Conservation (phyloP, 1,140 invertebrate species). For the Papilio helenus region DNA sequence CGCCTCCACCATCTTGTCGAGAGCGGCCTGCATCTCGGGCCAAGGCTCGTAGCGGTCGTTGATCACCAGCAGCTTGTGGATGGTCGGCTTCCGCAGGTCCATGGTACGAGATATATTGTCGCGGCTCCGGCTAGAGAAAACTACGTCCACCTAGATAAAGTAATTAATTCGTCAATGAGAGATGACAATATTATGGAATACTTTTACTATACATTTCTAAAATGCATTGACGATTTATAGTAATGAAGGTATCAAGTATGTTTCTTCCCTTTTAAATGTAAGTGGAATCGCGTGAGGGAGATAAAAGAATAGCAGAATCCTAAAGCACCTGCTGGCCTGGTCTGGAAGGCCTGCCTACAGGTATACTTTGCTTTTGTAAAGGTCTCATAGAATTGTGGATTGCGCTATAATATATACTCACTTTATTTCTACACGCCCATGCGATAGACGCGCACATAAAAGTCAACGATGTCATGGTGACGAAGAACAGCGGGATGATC, state of each 20-base stretch:
- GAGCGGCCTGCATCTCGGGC: conserved; percentile 71
- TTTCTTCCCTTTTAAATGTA: too few relatives aligned
- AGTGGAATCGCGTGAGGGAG: too few relatives aligned
- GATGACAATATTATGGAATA: not conserved
- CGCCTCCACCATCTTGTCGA: conserved; percentile 69
- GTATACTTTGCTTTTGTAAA: too few relatives aligned
- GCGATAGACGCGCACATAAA: conserved; percentile 50
- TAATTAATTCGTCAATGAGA: not conserved
- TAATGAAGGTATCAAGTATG: too few relatives aligned
- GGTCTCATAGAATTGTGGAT: too few relatives aligned
- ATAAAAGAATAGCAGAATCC: too few relatives aligned
- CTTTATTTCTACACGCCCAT: conserved; percentile 65
- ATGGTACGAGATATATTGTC: conserved; percentile 67
- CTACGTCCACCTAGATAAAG: conserved; percentile 63
- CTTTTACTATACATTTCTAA: too few relatives aligned
- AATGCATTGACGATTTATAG: too few relatives aligned
- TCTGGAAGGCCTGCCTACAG: too few relatives aligned
- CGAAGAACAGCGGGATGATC: conserved; percentile 59
- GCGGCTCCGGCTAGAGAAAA: conserved; percentile 55
- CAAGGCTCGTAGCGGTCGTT: conserved; percentile 72
- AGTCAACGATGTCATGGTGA: conserved; percentile 45
- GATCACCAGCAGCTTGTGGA: conserved; percentile 65
- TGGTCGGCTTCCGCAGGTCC: conserved; percentile 62
- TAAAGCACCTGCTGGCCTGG: too few relatives aligned
- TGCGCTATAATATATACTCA: conserved; percentile 36